Evolutionary conservation across 2,888 invertebrate species (phyloP).

Genomic region (Coelopa pilipes): DNA sequence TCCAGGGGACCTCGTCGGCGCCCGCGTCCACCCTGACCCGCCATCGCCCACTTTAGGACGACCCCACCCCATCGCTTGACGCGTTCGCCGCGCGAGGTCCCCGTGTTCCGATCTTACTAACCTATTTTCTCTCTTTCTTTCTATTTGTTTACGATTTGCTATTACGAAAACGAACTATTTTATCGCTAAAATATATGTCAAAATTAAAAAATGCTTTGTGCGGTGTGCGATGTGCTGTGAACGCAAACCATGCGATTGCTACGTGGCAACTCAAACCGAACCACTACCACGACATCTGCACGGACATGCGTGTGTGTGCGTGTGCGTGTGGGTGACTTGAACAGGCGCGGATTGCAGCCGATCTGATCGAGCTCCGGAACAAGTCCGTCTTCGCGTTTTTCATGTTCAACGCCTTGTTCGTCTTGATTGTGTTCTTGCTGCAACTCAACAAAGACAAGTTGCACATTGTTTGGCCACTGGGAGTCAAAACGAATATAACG

Average conservation of each 20-base stretch:
- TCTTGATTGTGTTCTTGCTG: conserved; percentile 97
- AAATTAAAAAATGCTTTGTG: conserved; percentile 48
- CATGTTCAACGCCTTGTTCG: conserved; percentile 99
- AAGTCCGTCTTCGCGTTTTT: conserved; percentile 98
- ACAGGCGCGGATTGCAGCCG: conserved; percentile 87
- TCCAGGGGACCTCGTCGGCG: conserved; percentile 52
- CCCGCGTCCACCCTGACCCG: conserved; percentile 15
- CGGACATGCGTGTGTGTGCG: conserved; percentile 30
- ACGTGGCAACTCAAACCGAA: neutral
- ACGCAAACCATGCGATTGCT: conserved; percentile 1
- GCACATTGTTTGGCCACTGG: conserved; percentile 97
- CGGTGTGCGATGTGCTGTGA: conserved; percentile 53
- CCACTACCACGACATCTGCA: neutral
- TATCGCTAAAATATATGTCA: conserved; percentile 37
- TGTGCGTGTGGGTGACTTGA: conserved; percentile 35
- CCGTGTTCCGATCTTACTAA: conserved; percentile 61
- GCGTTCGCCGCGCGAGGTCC: conserved; percentile 50
- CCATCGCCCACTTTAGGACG: conserved; percentile 38
- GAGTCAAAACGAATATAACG: conserved; percentile 94
- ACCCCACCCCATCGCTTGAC: too few relatives aligned
- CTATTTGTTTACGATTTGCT: conserved; percentile 43
- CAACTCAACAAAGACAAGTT: conserved; percentile 99
- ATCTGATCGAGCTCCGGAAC: conserved; percentile 94
- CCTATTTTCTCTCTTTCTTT: conserved; percentile 57
- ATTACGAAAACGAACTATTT: conserved; percentile 37